phyloP scores from a whole-genome alignment of 1,140 invertebrate genomes.

The Brachionus paranguensis region DNA sequence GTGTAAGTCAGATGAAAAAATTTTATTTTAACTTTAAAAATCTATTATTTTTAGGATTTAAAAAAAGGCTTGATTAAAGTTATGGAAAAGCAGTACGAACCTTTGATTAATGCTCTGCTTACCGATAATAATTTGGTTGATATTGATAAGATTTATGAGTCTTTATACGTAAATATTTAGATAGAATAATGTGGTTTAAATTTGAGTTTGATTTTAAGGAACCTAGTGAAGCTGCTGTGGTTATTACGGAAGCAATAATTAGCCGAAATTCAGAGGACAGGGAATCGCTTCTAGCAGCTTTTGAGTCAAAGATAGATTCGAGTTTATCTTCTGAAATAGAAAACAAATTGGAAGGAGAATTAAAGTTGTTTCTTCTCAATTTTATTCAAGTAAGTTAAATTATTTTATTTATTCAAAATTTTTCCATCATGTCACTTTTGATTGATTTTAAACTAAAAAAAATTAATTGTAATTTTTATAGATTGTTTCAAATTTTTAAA shows the following conservation, averaged over 20 bases:
- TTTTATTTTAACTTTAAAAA: neutral
- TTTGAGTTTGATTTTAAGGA: neutral
- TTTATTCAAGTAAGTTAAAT: neutral
- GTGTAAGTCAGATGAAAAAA: neutral
- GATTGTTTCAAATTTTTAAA: too few relatives aligned
- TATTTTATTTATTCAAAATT: neutral
- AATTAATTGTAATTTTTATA: too few relatives aligned
- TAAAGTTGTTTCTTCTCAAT: neutral
- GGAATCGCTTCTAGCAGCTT: neutral
- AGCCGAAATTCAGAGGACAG: neutral
- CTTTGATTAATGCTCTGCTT: constrained; percentile 18
- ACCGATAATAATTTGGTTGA: constrained; percentile 12
- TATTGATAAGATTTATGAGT: constrained; percentile 32
- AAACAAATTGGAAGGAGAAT: constrained; percentile 14
- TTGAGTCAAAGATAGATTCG: constrained; percentile 23
- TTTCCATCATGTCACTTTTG: neutral
- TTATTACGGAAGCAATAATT: constrained; percentile 5
- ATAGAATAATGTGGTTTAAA: neutral
- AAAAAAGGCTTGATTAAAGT: constrained; percentile 38
- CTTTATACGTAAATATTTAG: neutral
- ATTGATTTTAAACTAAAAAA: neutral
- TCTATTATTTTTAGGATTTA: neutral
- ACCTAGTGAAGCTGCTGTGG: constrained; percentile 1
- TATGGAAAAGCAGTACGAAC: constrained; percentile 28
- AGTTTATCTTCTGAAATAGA: constrained; percentile 1